A percentile compares a stretch with the other conserved stretches of the same genome.
phyloP scores from a whole-genome alignment of 2,113 vertebrate genomes.

The Cololabis saira region DNA sequence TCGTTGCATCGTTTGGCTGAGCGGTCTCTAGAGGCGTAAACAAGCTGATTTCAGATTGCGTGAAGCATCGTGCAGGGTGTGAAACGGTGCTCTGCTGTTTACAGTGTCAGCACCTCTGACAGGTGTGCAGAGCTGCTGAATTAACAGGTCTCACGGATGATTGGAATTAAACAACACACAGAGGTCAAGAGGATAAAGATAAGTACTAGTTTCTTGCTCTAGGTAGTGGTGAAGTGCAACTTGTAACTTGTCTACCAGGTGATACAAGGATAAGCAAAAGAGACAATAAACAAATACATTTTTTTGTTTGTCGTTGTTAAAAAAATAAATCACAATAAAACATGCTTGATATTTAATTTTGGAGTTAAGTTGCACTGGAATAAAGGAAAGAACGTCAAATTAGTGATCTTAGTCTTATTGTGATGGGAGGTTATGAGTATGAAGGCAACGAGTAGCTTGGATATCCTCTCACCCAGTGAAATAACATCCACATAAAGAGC shows the following conservation, averaged over 20 bases:
- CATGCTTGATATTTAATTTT: conserved; percentile 15
- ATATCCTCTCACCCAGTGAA: conserved; percentile 66
- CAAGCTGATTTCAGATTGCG: conserved; percentile 12
- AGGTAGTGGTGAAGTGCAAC: no score
- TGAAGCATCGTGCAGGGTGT: conserved; percentile 1
- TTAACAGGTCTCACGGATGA: background rate
- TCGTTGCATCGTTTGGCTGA: conserved; percentile 1
- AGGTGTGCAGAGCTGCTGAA: conserved; percentile 23
- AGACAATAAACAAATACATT: no score
- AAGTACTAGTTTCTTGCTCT: conserved; percentile 4
- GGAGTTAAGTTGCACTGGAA: background rate
- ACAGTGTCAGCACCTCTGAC: conserved; percentile 28
- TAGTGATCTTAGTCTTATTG: conserved; percentile 4
- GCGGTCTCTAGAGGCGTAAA: background rate
- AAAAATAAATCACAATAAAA: no score
- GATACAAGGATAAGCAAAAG: no score
- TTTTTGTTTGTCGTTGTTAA: no score
- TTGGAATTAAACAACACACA: conserved; percentile 27
- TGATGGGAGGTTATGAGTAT: conserved; percentile 44
- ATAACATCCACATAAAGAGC: conserved; percentile 76
- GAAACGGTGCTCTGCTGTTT: background rate
- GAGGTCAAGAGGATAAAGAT: conserved; percentile 47
- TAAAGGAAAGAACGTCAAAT: conserved; percentile 1
- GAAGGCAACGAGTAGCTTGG: conserved; percentile 58
- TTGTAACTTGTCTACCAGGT: no score